phyloP scores from a whole-genome alignment of 2,797 vertebrate genomes.

The Caiman crocodilus region DNA sequence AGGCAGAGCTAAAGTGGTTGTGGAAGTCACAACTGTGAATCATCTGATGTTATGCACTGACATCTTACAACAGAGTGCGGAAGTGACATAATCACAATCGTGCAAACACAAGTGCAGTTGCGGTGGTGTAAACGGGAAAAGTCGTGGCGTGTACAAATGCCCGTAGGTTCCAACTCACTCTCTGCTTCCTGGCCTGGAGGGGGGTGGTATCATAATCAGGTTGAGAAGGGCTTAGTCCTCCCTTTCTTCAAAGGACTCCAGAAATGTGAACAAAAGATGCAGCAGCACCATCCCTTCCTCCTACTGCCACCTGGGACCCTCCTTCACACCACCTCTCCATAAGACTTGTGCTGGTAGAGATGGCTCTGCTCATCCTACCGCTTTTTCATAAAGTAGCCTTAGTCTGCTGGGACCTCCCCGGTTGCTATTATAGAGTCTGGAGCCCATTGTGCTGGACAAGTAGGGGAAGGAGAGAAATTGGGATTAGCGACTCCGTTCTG shows the following conservation, averaged over 20 bases:
- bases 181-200: neutral
- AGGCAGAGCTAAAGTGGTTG: neutral
- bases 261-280: neutral
- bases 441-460: neutral
- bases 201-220: neutral
- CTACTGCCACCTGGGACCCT: neutral
- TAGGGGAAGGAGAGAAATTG: neutral
- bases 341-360: neutral
- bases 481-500: neutral
- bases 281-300: neutral
- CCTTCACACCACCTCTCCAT: neutral
- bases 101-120: no score
- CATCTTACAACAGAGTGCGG: neutral
- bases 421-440: neutral
- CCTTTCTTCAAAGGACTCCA: neutral
- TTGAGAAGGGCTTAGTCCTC: neutral
- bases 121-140: no score
- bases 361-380: neutral
- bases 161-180: neutral
- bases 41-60: neutral
- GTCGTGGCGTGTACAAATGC: no score
- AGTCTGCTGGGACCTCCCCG: neutral
- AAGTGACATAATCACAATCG: neutral
- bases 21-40: neutral
- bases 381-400: neutral